phyloP scores from a whole-genome alignment of 2,888 invertebrate species.

The Xestia ashworthii region DNA sequence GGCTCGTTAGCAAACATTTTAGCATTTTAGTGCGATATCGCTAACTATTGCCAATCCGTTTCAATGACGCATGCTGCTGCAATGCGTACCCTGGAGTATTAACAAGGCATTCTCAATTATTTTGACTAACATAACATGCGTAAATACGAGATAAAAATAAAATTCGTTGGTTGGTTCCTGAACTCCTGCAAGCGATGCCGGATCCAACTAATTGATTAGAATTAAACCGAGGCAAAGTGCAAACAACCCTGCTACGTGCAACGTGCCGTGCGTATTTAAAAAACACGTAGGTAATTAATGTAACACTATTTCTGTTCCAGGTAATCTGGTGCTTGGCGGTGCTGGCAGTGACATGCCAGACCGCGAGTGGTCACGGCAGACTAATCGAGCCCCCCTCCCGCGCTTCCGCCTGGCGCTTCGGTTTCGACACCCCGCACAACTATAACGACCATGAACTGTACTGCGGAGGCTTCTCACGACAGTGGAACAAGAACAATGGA shows the following conservation, averaged over 20 bases:
- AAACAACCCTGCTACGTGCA: not conserved
- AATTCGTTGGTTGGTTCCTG: not conserved
- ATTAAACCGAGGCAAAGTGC: not conserved
- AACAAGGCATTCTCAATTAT: not conserved
- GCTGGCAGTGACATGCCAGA: constrained; percentile 74
- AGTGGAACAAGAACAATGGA: constrained; percentile 95
- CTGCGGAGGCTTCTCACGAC: constrained; percentile 96
- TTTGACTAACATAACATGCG: not conserved
- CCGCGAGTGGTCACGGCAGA: constrained; percentile 92
- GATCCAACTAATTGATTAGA: not conserved
- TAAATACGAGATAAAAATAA: not conserved
- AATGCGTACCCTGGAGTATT: constrained; percentile 8
- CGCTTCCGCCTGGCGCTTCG: constrained; percentile 97
- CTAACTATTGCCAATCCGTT: constrained; percentile 37
- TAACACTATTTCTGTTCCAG: constrained; percentile 74
- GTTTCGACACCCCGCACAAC: constrained; percentile 96
- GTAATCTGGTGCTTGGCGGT: constrained; percentile 82
- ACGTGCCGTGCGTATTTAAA: not conserved
- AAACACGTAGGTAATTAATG: constrained; percentile 13
- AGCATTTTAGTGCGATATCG: constrained; percentile 35
- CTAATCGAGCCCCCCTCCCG: constrained; percentile 96
- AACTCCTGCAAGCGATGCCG: not conserved
- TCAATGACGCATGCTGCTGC: constrained; percentile 16
- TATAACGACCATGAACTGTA: constrained; percentile 97
- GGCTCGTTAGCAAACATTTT: constrained; percentile 29